Evolutionary conservation across 2,797 vertebrate species (phyloP).

Genomic region (Sebastes baramenuke): DNA sequence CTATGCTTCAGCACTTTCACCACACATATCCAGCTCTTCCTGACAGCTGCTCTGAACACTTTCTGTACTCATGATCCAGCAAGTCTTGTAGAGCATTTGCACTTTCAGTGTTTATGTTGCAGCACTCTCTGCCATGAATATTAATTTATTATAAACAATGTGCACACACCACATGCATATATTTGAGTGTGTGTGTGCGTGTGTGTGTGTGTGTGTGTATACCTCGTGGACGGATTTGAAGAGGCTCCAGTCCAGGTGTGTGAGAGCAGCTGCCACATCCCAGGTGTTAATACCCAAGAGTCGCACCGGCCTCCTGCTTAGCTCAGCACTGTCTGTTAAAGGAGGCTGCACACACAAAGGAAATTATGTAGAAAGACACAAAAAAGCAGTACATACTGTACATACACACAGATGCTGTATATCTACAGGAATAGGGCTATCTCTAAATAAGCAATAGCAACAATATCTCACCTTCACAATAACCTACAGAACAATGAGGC

Average conservation of each 20-base stretch:
- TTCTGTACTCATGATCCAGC: conserved; percentile 27
- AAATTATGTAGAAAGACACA: neutral
- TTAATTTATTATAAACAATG: conserved; percentile 35
- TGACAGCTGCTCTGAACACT: conserved; percentile 19
- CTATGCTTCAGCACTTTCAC: neutral
- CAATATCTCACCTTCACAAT: neutral
- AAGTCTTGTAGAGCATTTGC: conserved; percentile 28
- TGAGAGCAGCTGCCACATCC: conserved; percentile 94
- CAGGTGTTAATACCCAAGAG: conserved; percentile 97
- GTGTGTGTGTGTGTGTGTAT: neutral
- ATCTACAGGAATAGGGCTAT: neutral
- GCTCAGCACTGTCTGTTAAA: conserved; percentile 89
- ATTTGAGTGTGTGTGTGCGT: conserved; percentile 40
- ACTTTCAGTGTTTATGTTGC: conserved; percentile 40
- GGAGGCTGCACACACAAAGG: conserved; percentile 82
- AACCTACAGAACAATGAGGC: neutral
- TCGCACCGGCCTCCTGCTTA: conserved; percentile 88
- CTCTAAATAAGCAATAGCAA: neutral
- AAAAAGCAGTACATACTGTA: neutral
- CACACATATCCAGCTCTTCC: conserved; percentile 10
- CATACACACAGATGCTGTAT: neutral
- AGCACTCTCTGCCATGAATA: conserved; percentile 24
- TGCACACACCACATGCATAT: neutral
- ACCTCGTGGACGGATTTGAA: conserved; percentile 98
- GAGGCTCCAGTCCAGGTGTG: conserved; percentile 96